Base-by-base conservation (phyloP, 2,888 invertebrate genomes). In the Cartodere bifasciata region DNA sequence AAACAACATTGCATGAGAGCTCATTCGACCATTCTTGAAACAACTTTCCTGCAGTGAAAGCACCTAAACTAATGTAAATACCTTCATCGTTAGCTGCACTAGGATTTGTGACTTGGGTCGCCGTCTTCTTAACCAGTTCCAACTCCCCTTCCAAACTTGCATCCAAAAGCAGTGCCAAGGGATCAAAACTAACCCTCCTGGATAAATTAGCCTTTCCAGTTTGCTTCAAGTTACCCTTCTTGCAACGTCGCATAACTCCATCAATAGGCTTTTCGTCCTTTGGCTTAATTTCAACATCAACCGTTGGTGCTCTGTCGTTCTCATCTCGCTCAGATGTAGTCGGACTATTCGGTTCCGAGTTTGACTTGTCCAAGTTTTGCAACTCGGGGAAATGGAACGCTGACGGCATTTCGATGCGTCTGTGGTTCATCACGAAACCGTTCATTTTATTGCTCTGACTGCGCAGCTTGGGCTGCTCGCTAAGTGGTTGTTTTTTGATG, bases 41-140 rank as follows among this genome's bases (percentile, higher is more conserved):
- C n/a, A n/a, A n/a, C n/a, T n/a, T n/a, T n/a, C n/a, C n/a, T n/a
- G n/a, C n/a, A n/a, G n/a, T n/a, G n/a, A n/a, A n/a, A n/a, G n/a
- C n/a, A n/a, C n/a, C n/a, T n/a, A n/a, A n/a, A n/a, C n/a, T n/a
- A n/a, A n/a, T n/a, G n/a, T n/a, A n/a, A n/a, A n/a, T n/a, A 31
- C 98, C 98, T 63, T 98, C 98, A 60, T 98, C 97, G 58, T 97
- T 98, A 35, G 95, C 88, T 32, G 88, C 88, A 60, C 94, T 95
- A 21, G 95, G 91, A 66, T 97, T 90, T 44, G 86, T 73, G 42
- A 94, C 84, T 72, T 92, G 85, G 55, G 81, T 76, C 36, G 95
- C 92, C 28, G 94, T 94, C 61, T 88, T 86, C 64, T 82, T 86
- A 21, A 98, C 97, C 42, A 97, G 70, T 53, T 98, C 97, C 53